Conservation (phyloP, 2,888 invertebrate species). For the Caenorhabditis japonica region DNA sequence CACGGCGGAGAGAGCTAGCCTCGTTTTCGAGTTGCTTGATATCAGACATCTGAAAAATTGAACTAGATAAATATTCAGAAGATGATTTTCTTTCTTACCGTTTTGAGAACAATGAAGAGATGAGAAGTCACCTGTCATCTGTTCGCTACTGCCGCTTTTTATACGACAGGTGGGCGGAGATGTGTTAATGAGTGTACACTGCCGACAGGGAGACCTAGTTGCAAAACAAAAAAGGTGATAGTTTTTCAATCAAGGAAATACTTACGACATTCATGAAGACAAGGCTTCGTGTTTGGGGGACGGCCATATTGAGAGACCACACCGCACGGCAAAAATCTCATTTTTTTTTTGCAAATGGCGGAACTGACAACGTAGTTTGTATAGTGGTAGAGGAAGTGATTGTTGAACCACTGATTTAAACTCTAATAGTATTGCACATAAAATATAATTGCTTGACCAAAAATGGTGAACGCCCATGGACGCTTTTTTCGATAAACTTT, state of each 20-base stretch:
- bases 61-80: conserved; percentile 9
- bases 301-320: too few relatives aligned
- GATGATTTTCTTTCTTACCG: conserved; percentile 10
- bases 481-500: too few relatives aligned
- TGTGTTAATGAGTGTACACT: conserved; percentile 49
- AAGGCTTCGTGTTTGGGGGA: conserved; percentile 28
- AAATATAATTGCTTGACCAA: too few relatives aligned
- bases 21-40: conserved; percentile 57
- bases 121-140: conserved; percentile 43
- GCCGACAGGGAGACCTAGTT: conserved; percentile 26
- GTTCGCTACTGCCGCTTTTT: conserved; percentile 23
- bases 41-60: conserved; percentile 38
- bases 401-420: conserved; percentile 38
- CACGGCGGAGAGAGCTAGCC: too few relatives aligned
- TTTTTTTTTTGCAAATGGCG: too few relatives aligned
- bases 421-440: background rate
- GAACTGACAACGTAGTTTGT: too few relatives aligned
- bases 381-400: conserved; percentile 33
- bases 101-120: conserved; percentile 38
- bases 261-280: conserved; percentile 34
- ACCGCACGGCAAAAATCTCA: too few relatives aligned
- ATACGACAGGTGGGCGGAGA: conserved; percentile 54
- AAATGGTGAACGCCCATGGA: too few relatives aligned
- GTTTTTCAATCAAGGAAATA: conserved; percentile 44
- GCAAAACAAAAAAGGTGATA: conserved; percentile 40